Conservation (phyloP, 2,113 vertebrate genomes). For the Thalassarche chlororhynchos region DNA sequence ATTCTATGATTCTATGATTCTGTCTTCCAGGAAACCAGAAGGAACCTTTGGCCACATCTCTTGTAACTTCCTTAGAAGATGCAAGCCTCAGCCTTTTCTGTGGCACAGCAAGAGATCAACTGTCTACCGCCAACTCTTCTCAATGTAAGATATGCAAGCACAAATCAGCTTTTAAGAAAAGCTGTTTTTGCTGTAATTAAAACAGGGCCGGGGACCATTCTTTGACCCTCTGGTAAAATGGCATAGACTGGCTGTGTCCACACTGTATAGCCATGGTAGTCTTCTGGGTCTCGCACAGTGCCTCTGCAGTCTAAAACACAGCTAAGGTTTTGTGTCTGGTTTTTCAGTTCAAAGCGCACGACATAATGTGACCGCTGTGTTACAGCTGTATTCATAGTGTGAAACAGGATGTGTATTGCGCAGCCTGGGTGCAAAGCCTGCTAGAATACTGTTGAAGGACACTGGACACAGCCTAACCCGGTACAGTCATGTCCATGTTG, state of each 20-base stretch:
- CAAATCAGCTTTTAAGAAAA: background rate
- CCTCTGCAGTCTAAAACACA: background rate
- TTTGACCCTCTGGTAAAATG: background rate
- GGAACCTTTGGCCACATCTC: background rate
- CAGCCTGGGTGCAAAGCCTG: background rate
- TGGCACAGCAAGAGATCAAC: background rate
- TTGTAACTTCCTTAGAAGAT: background rate
- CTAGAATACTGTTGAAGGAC: background rate
- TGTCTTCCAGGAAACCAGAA: background rate
- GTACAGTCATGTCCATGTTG: accelerated
- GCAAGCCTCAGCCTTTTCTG: background rate
- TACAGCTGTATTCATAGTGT: background rate
- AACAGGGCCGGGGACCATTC: background rate
- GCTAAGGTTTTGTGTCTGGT: background rate
- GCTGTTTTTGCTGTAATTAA: background rate
- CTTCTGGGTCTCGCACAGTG: background rate
- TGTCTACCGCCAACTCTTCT: background rate
- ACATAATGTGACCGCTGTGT: background rate
- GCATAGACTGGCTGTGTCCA: background rate
- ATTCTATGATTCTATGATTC: no score
- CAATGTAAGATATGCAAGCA: background rate
- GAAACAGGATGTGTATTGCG: background rate
- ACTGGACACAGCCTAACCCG: background rate
- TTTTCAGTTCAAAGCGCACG: background rate
- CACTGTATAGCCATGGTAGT: background rate